Conservation (phyloP, 2,888 invertebrate genomes). For the Xylocampa areola region DNA sequence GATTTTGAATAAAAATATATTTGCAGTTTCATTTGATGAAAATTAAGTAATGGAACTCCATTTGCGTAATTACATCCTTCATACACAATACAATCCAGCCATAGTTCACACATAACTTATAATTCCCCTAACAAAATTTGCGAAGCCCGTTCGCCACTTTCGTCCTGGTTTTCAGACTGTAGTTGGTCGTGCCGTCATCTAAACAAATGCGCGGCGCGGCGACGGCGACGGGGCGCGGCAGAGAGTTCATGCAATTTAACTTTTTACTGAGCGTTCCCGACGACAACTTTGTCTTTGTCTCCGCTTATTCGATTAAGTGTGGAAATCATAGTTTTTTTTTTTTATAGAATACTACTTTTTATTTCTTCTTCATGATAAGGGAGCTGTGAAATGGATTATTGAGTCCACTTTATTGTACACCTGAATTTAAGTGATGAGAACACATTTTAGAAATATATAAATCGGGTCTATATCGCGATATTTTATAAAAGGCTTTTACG, state of each 20-base stretch:
- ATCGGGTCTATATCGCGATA: too few relatives aligned
- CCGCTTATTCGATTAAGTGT: conserved; percentile 73
- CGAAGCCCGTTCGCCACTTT: conserved; percentile 34
- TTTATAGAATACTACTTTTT: conserved; percentile 22
- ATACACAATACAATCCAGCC: not conserved
- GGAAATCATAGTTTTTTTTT: conserved; percentile 62
- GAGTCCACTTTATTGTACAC: too few relatives aligned
- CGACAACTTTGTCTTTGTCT: conserved; percentile 73
- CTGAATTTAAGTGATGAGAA: too few relatives aligned
- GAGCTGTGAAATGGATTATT: not conserved
- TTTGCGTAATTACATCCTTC: not conserved
- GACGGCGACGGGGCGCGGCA: conserved; percentile 33
- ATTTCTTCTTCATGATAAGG: conserved; percentile 7
- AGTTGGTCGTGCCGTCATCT: conserved; percentile 51
- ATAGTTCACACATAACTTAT: conserved; percentile 15
- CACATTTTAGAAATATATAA: too few relatives aligned
- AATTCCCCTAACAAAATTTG: conserved; percentile 29
- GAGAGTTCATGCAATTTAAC: conserved; percentile 77
- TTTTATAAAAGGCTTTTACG: too few relatives aligned
- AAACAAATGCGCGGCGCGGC: conserved; percentile 65
- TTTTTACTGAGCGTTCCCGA: conserved; percentile 71
- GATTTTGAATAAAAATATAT: too few relatives aligned
- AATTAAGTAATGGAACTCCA: too few relatives aligned
- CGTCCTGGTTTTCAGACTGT: conserved; percentile 43
- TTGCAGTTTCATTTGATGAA: too few relatives aligned